These are phyloP conservation scores for Chaenodraco wilsoni DNA, from an alignment of 2,797 vertebrate species.

Conservation along the genomic window DNA sequence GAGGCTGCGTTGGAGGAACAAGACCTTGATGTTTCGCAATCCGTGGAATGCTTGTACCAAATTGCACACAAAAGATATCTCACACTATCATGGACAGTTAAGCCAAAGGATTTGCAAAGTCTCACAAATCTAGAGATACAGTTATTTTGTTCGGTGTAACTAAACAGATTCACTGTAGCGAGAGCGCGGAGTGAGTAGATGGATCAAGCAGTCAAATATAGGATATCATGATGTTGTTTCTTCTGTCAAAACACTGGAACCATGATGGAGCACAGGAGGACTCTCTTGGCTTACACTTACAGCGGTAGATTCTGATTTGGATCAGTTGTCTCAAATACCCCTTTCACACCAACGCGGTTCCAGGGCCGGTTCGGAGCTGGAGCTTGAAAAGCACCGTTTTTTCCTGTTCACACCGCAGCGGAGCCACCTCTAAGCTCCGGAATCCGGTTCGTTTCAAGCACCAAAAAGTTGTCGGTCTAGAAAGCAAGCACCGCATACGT, in stretches of 20 bases:
- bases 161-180: background rate
- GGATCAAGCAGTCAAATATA: slow-evolving; percentile 8
- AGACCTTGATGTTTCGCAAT: slow-evolving; percentile 54
- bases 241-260: slow-evolving; percentile 39
- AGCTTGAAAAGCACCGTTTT: too few species aligned
- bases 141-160: background rate
- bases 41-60: slow-evolving; percentile 52
- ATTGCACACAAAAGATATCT: slow-evolving; percentile 7
- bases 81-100: background rate
- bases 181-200: background rate
- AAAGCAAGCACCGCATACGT: too few species aligned
- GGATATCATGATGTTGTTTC: slow-evolving; percentile 36
- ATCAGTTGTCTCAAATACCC: background rate
- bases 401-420: too few species aligned
- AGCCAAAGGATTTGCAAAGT: slow-evolving; percentile 10
- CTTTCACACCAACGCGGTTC: too few species aligned
- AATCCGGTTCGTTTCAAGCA: too few species aligned
- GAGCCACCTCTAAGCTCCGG: too few species aligned
- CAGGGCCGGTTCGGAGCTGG: too few species aligned
- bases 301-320: slow-evolving; percentile 7
- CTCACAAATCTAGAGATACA: background rate
- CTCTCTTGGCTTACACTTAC: slow-evolving; percentile 43
- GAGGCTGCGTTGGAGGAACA: slow-evolving; percentile 57
- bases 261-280: slow-evolving; percentile 44
- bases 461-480: too few species aligned